Percentiles rank a stretch among this genome's conserved stretches.
Evolutionary conservation across 2,888 invertebrate genomes (phyloP).

Genomic region (Coenonympha glycerion): DNA sequence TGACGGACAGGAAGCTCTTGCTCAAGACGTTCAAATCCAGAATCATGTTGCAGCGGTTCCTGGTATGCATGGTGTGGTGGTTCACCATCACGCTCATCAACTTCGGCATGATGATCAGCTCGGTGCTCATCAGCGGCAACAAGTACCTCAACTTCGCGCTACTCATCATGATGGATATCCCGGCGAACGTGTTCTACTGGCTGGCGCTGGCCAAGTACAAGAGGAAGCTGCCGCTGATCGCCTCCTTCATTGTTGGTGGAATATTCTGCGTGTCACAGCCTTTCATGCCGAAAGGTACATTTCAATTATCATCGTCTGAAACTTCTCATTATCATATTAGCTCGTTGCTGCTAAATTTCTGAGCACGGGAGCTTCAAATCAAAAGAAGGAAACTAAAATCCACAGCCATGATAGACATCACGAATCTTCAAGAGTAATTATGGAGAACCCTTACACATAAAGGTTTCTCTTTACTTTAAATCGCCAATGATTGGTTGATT

Average conservation of each 20-base stretch:
- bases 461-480: too few relatives aligned
- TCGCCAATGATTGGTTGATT: too few relatives aligned
- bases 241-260: constrained; percentile 59
- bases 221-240: constrained; percentile 52
- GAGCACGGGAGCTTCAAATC: too few relatives aligned
- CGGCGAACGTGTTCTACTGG: constrained; percentile 65
- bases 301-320: too few relatives aligned
- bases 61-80: constrained; percentile 68
- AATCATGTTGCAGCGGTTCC: constrained; percentile 62
- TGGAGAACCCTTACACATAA: too few relatives aligned
- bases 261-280: constrained; percentile 61
- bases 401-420: too few relatives aligned
- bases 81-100: constrained; percentile 67
- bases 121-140: constrained; percentile 64
- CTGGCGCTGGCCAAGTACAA: constrained; percentile 58
- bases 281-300: constrained; percentile 63
- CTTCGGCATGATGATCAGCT: constrained; percentile 71
- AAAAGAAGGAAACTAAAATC: too few relatives aligned
- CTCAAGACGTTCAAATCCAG: constrained; percentile 59
- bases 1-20: constrained; percentile 50
- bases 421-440: too few relatives aligned
- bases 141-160: constrained; percentile 66
- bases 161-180: constrained; percentile 65
- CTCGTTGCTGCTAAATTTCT: too few relatives aligned
- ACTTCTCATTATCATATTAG: too few relatives aligned